phyloP scores from a whole-genome alignment of 2,888 invertebrate genomes.

The Andrena bucephala region DNA sequence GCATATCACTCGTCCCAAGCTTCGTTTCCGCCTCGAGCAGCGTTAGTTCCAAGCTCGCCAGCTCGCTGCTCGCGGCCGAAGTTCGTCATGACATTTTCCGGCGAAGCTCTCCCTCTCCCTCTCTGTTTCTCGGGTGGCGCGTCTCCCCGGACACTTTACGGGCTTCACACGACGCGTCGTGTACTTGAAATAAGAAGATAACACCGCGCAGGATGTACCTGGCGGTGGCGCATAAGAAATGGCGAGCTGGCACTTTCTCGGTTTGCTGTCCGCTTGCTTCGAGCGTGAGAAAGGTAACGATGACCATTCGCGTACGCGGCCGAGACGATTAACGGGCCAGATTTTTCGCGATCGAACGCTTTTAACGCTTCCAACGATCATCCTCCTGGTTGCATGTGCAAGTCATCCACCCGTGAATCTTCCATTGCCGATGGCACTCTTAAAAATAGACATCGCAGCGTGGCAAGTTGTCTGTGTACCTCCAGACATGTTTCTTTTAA shows the following conservation, averaged over 20 bases:
- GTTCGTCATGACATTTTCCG: conserved; percentile 56
- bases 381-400: conserved; percentile 16
- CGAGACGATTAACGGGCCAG: conserved; percentile 42
- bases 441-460: neutral
- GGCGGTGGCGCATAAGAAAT: conserved; percentile 63
- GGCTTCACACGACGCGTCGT: conserved; percentile 36
- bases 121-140: conserved; percentile 32
- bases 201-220: conserved; percentile 67
- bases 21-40: neutral
- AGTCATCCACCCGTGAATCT: conserved; percentile 32
- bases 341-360: conserved; percentile 59
- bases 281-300: conserved; percentile 71
- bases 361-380: conserved; percentile 36
- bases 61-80: neutral
- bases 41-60: neutral
- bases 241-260: conserved; percentile 73
- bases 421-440: neutral
- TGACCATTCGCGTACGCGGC: conserved; percentile 62
- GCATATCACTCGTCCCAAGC: neutral
- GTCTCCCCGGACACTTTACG: conserved; percentile 59
- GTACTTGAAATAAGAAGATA: conserved; percentile 64
- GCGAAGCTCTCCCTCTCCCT: neutral
- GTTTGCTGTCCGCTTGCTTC: conserved; percentile 59
- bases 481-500: neutral
- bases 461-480: neutral